Evolutionary conservation across 2,113 vertebrate genomes (phyloP).

Genomic region (Nansenia antarctica): DNA sequence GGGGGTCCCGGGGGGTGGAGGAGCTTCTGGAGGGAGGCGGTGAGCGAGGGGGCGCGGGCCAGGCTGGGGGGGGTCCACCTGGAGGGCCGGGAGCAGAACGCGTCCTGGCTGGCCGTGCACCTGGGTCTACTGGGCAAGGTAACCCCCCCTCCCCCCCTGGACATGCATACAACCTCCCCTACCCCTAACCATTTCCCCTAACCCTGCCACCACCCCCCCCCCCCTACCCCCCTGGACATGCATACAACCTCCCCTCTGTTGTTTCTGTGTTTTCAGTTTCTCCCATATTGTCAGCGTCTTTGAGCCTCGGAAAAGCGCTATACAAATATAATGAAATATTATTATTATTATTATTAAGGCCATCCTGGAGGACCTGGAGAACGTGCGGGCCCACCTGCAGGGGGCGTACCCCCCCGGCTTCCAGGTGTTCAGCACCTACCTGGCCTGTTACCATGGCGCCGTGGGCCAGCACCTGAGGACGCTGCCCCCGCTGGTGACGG

Average conservation of each 20-base stretch:
- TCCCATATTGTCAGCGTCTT: too few relatives aligned
- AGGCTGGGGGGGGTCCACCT: constrained; percentile 54
- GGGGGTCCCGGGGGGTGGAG: constrained; percentile 56
- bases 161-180: too few relatives aligned
- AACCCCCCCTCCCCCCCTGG: too few relatives aligned
- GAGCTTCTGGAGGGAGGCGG: constrained; percentile 65
- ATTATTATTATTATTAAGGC: too few relatives aligned
- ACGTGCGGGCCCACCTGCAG: constrained; percentile 60
- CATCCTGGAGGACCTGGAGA: constrained; percentile 66
- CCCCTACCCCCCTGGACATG: too few relatives aligned
- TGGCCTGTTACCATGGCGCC: constrained; percentile 55
- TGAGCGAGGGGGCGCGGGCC: constrained; percentile 50
- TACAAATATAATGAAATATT: too few relatives aligned
- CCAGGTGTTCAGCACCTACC: constrained; percentile 71
- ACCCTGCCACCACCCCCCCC: too few relatives aligned
- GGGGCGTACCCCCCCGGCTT: constrained; percentile 73
- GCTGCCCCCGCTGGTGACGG: constrained; percentile 53
- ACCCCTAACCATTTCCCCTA: too few relatives aligned
- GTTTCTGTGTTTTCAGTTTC: too few relatives aligned
- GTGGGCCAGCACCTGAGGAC: constrained; percentile 62
- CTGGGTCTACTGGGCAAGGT: constrained; percentile 72
- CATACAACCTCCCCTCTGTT: too few relatives aligned
- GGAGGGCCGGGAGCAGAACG: constrained; percentile 54
- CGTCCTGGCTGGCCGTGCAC: constrained; percentile 70
- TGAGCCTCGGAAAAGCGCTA: too few relatives aligned